These are phyloP conservation scores for Halictus ligatus DNA, from an alignment of 2,888 invertebrate genomes.

Conservation along the genomic window DNA sequence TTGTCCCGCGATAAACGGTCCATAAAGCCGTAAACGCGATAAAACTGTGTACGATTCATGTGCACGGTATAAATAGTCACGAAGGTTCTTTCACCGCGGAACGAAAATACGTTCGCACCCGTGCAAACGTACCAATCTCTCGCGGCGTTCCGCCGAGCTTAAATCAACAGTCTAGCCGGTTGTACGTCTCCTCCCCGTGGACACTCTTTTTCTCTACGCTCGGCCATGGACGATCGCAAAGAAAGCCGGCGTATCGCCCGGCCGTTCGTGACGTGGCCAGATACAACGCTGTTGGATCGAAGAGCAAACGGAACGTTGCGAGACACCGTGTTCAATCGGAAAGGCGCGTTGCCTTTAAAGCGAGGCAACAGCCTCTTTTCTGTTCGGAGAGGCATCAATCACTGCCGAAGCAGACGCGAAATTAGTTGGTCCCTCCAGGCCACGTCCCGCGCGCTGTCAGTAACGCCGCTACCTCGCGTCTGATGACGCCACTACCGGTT, in stretches of 20 bases:
- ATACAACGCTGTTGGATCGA: conserved; percentile 35
- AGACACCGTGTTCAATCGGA: conserved; percentile 11
- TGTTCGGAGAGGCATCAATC: background rate
- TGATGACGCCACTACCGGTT: background rate
- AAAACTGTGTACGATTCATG: conserved; percentile 66
- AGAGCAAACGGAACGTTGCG: conserved; percentile 50
- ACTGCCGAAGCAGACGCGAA: background rate
- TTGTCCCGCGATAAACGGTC: conserved; percentile 63
- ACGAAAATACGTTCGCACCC: conserved; percentile 71
- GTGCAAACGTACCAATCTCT: conserved; percentile 71
- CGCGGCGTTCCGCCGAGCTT: conserved; percentile 67
- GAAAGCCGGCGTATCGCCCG: conserved; percentile 57
- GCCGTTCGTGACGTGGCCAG: conserved; percentile 33
- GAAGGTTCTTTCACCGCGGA: conserved; percentile 69
- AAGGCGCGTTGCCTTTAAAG: conserved; percentile 27
- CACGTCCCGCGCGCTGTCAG: background rate
- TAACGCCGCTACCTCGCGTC: background rate
- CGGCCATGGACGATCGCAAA: conserved; percentile 61
- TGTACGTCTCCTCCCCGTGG: conserved; percentile 48
- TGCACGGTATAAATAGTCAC: conserved; percentile 68
- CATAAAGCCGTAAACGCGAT: conserved; percentile 66
- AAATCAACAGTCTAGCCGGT: conserved; percentile 71
- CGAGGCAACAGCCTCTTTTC: conserved; percentile 16
- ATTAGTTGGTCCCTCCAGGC: conserved; percentile 4
- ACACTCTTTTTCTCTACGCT: conserved; percentile 59